These are phyloP conservation scores for Arbacia lixula DNA, from an alignment of 53 echinoderm and acorn worm genomes.

Conservation along the genomic window DNA sequence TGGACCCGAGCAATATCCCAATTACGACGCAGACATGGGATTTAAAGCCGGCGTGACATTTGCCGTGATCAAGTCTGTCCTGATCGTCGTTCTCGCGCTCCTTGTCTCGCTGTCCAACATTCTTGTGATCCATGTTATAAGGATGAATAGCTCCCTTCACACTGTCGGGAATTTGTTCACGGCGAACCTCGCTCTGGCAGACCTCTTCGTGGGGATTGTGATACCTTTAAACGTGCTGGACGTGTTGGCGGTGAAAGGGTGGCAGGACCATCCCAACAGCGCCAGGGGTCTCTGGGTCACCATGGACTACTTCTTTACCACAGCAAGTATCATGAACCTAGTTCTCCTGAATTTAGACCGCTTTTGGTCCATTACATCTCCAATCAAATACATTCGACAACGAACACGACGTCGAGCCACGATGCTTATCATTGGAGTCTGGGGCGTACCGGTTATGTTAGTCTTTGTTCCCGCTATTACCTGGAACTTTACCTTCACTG, in stretches of 20 bases:
- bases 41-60: background rate
- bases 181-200: conserved; percentile 82
- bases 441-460: conserved; percentile 80
- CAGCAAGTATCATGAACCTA: conserved; percentile 88
- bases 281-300: conserved; percentile 84
- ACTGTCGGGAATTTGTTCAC: conserved; percentile 88
- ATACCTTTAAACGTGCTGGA: conserved; percentile 85
- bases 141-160: conserved; percentile 77
- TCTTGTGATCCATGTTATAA: conserved; percentile 80
- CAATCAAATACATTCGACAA: conserved; percentile 94
- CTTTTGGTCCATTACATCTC: conserved; percentile 97
- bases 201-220: conserved; percentile 86
- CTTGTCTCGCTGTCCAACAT: conserved; percentile 76
- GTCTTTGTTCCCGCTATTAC: conserved; percentile 71
- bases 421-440: conserved; percentile 72
- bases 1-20: background rate
- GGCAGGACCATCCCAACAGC: conserved; percentile 63
- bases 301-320: conserved; percentile 82
- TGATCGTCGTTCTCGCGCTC: conserved; percentile 60
- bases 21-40: background rate
- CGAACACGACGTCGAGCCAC: conserved; percentile 85
- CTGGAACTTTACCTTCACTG: conserved; percentile 79
- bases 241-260: conserved; percentile 51
- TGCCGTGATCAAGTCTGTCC: background rate
- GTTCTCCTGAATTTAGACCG: conserved; percentile 91